phyloP scores from a whole-genome alignment of 2,797 vertebrate species.

The Ibycter americanus region DNA sequence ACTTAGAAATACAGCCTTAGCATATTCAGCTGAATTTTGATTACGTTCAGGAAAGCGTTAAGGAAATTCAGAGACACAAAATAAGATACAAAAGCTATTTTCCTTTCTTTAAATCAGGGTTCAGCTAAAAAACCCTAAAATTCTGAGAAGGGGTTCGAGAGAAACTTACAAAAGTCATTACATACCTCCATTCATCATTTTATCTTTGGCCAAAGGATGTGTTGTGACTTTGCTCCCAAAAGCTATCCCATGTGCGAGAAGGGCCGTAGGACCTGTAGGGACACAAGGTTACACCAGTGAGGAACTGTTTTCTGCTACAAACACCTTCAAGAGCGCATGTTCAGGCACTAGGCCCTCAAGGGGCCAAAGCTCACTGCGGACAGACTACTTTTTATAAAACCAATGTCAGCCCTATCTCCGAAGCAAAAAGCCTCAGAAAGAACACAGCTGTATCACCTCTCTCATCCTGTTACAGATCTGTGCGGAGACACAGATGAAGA shows the following conservation, averaged over 20 bases:
- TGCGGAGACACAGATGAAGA: neutral
- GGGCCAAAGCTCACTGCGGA: neutral
- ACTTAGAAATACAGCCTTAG: neutral
- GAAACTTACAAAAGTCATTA: neutral
- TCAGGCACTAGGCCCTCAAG: neutral
- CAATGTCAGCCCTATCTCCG: neutral
- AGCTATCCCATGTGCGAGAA: slow-evolving; percentile 92
- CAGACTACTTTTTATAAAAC: neutral
- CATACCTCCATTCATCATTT: slow-evolving; percentile 95
- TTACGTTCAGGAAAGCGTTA: neutral
- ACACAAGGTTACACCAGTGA: neutral
- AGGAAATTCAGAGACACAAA: neutral
- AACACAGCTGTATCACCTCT: neutral
- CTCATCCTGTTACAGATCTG: neutral
- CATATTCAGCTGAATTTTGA: neutral
- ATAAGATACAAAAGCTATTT: neutral
- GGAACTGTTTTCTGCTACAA: neutral
- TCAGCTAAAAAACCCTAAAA: neutral
- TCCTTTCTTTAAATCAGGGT: neutral
- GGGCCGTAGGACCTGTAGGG: slow-evolving; percentile 91
- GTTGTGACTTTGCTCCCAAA: slow-evolving; percentile 94
- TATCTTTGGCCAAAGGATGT: slow-evolving; percentile 93
- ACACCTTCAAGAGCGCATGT: neutral
- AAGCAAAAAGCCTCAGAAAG: neutral
- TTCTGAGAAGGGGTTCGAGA: neutral